Evolutionary conservation across 2,113 vertebrate genomes (phyloP).

Genomic region (Atlantisia rogersi): DNA sequence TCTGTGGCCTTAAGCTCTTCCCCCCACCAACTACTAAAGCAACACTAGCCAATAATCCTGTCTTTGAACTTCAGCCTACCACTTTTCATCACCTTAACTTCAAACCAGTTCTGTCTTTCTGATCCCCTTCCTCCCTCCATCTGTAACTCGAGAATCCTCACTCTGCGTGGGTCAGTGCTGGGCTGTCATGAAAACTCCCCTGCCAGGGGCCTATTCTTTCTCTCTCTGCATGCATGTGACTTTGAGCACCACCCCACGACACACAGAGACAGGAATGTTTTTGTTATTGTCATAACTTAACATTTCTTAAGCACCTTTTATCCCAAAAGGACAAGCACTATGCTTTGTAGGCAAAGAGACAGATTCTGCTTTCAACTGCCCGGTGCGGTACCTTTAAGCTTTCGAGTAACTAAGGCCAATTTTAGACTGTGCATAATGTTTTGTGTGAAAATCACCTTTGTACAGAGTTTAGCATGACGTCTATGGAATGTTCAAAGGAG

Average conservation of each 20-base stretch:
- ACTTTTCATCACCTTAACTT: conserved; percentile 21
- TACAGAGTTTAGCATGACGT: neutral
- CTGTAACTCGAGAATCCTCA: neutral
- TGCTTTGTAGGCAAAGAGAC: neutral
- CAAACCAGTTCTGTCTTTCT: conserved; percentile 38
- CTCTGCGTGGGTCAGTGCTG: neutral
- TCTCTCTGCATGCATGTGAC: neutral
- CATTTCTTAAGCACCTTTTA: conserved; percentile 11
- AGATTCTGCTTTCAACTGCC: neutral
- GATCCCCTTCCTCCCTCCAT: neutral
- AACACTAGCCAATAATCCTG: conserved; percentile 39
- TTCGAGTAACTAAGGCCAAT: neutral
- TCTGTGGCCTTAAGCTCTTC: conserved; percentile 5
- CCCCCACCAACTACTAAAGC: neutral
- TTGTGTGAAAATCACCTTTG: neutral
- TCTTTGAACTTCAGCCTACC: conserved; percentile 38
- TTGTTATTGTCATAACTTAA: neutral
- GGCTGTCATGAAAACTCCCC: conserved; percentile 17
- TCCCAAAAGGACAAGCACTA: conserved; percentile 1
- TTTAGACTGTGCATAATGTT: neutral
- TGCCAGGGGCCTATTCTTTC: neutral
- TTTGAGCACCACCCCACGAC: neutral
- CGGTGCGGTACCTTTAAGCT: neutral
- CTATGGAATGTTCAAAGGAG: neutral
- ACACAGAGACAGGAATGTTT: neutral